A percentile compares a stretch with the other conserved stretches of the same genome.
Conservation (phyloP, 2,888 invertebrate species). For the Drosophila tripunctata region DNA sequence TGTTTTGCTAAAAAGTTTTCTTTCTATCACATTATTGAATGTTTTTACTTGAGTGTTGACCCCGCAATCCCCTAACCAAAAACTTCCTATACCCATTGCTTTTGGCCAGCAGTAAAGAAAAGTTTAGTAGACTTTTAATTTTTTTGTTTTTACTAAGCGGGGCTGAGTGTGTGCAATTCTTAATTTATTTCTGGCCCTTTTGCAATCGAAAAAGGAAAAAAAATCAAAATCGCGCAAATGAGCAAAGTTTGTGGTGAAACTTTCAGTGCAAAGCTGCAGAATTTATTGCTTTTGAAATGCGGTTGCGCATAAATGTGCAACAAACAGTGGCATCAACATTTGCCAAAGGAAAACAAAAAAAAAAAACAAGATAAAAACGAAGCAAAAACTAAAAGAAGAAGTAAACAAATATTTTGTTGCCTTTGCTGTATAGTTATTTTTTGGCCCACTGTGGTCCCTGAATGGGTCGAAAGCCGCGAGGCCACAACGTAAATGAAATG, state of each 20-base stretch:
- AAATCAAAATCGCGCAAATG: constrained; percentile 73
- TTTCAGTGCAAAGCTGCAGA: constrained; percentile 57
- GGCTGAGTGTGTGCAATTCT: constrained; percentile 32
- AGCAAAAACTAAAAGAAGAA: constrained; percentile 16
- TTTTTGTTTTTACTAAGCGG: constrained; percentile 14
- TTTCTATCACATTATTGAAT: constrained; percentile 50
- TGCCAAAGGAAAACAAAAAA: constrained; percentile 19
- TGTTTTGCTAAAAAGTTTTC: constrained; percentile 28
- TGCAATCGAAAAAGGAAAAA: constrained; percentile 12
- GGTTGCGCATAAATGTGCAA: constrained; percentile 73
- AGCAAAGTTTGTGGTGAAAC: constrained; percentile 66
- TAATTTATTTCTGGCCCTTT: constrained; percentile 49
- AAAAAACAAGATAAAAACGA: constrained; percentile 18
- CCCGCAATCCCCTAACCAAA: background rate
- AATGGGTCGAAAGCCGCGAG: constrained; percentile 32
- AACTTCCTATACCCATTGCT: no score
- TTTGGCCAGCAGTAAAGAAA: constrained; percentile 18
- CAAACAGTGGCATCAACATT: constrained; percentile 35
- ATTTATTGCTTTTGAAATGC: constrained; percentile 79
- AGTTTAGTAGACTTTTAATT: constrained; percentile 45
- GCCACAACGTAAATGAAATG: constrained; percentile 56
- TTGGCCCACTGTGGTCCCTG: constrained; percentile 27
- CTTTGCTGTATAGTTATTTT: constrained; percentile 25
- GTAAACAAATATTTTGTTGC: constrained; percentile 11
- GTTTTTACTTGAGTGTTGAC: constrained; percentile 31